Conservation (phyloP, 2,113 vertebrate genomes). For the Tragelaphus scriptus region DNA sequence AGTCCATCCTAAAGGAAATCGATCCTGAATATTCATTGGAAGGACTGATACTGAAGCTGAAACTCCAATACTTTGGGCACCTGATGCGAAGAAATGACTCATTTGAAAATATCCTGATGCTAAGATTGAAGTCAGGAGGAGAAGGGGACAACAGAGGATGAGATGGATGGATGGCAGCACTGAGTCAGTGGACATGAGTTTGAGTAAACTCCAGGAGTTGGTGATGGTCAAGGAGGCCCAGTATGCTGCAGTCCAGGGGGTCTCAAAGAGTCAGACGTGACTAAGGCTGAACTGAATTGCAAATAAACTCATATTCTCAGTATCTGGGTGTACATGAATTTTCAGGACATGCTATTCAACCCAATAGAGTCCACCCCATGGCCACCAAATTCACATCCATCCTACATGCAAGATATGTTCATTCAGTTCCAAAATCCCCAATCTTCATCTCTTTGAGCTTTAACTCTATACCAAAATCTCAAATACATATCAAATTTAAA, state of each 20-base stretch:
- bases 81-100: not conserved
- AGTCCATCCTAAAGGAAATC: not conserved
- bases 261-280: not conserved
- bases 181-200: not conserved
- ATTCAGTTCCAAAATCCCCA: not conserved
- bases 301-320: not conserved
- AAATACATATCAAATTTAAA: not conserved
- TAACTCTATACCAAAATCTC: not conserved
- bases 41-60: not conserved
- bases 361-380: fast-evolving
- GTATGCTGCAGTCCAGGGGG: not conserved
- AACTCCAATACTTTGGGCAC: not conserved
- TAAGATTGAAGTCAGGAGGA: not conserved
- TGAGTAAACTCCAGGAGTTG: not conserved
- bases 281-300: not conserved
- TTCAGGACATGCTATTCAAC: not conserved
- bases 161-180: not conserved
- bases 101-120: not conserved
- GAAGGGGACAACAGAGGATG: not conserved
- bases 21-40: not conserved
- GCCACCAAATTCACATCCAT: not conserved
- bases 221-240: not conserved
- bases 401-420: not conserved
- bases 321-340: not conserved
- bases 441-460: not conserved